Conservation (phyloP, 2,797 vertebrate species). For the Semotilus atromaculatus region DNA sequence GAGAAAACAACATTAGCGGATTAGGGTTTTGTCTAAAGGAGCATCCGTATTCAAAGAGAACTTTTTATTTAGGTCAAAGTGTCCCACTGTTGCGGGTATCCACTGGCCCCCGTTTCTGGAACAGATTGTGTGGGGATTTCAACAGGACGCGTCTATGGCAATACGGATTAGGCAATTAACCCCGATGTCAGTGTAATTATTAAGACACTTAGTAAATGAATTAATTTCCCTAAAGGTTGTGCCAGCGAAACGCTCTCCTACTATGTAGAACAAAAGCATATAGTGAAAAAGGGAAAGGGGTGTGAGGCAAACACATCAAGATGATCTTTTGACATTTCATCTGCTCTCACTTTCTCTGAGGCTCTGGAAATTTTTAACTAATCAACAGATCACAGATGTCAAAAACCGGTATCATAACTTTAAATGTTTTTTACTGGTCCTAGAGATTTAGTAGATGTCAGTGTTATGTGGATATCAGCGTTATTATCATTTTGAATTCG, state of each 20-base stretch:
- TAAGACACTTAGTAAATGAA: conserved; percentile 94
- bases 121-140: conserved; percentile 92
- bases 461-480: neutral
- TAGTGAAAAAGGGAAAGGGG: conserved; percentile 54
- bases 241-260: conserved; percentile 79
- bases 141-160: conserved; percentile 83
- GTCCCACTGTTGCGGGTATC: conserved; percentile 71
- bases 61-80: conserved; percentile 74
- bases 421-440: neutral
- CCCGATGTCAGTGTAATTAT: conserved; percentile 97
- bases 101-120: conserved; percentile 88
- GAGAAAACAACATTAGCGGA: conserved; percentile 15
- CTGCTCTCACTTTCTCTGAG: neutral
- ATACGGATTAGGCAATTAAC: conserved; percentile 98
- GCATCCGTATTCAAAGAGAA: conserved; percentile 65
- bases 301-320: neutral
- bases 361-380: conserved; percentile 6
- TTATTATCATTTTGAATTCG: neutral
- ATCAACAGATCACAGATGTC: conserved; percentile 40
- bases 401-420: conserved; percentile 3
- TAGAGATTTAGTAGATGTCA: neutral
- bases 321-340: conserved; percentile 16
- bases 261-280: conserved; percentile 71
- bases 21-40: conserved; percentile 31
- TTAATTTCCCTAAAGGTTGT: conserved; percentile 94